Evolutionary conservation across 2,888 invertebrate genomes (phyloP).

Genomic region (Zele albiditarsus): DNA sequence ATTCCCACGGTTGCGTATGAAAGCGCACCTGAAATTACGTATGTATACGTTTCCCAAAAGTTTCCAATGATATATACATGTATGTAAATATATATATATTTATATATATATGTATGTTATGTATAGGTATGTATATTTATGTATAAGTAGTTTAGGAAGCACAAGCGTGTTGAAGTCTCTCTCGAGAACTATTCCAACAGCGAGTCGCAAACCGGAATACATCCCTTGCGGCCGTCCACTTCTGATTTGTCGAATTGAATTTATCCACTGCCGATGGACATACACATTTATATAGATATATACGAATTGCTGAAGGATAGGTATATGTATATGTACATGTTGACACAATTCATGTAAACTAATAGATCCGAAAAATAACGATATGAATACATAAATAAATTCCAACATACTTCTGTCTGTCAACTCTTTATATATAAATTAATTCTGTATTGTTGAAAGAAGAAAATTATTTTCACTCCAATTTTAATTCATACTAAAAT

Average conservation of each 20-base stretch:
- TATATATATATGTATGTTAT: too few relatives aligned
- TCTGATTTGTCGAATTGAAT: conserved; percentile 60
- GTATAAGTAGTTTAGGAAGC: conserved; percentile 2
- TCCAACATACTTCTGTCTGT: too few relatives aligned
- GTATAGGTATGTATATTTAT: not conserved
- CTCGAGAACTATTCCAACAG: conserved; percentile 31
- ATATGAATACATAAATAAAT: too few relatives aligned
- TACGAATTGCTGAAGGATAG: not conserved
- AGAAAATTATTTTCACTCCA: too few relatives aligned
- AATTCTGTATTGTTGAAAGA: too few relatives aligned
- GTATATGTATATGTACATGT: not conserved
- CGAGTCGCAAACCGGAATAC: conserved; percentile 16
- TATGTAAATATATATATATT: not conserved
- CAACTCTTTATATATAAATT: too few relatives aligned
- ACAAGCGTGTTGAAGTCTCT: not conserved
- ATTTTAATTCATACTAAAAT: too few relatives aligned
- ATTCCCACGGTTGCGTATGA: not conserved
- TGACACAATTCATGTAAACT: not conserved
- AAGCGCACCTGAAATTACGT: not conserved
- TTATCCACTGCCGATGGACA: conserved; percentile 20
- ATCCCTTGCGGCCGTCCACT: conserved; percentile 49
- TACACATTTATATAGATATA: not conserved
- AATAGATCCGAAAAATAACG: too few relatives aligned
- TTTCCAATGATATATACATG: not conserved
- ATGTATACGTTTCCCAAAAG: not conserved